Base-by-base conservation (phyloP, 2,797 vertebrate species). In the Phoxinus dragarum region DNA sequence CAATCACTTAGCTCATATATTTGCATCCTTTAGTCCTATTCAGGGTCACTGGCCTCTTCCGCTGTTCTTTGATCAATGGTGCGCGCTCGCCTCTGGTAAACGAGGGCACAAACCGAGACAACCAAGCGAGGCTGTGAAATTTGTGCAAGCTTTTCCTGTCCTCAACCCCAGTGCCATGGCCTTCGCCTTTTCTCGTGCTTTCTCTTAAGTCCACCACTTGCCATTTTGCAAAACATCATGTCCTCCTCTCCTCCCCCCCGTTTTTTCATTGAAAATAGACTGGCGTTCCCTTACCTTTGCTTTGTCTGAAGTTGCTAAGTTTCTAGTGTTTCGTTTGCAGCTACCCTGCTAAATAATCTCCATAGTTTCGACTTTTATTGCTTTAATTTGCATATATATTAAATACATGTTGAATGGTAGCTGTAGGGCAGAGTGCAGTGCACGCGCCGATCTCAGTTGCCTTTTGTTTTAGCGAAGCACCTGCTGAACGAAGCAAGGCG, bases 381-480 rank as follows among this genome's bases (percentile, higher is more conserved):
- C 94, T 92, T 91, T 93, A 85, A 96, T 96, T 96, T 96, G 94
- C 95, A 96, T 96, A 95, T 94, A 96, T 95, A 96, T 95, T 95
- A 97, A 98, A 97, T 96, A 96, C 95, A 97, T 97, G 97, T 97
- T 97, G 96, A 97, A 96, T 96, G 97, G 96, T 97, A 96, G 97
- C 97, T 97, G 96, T 96, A 95, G 98, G 97, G 97, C 96, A 97
- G 95, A 95, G 94, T 94, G 85, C 93, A 96, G 94, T 96, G 96
- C 96, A 96, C 90, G 92, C 94, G 90, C 90, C 95, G 93, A 93
- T 96, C 96, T 95, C 92, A 80, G 94, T 93, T 96, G 94, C 93
- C 92, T 91, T 96, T 96, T 97, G 98, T 96, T 97, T 96, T 94
- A 96, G 95, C 96, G 94, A 93, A 92, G 95, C 92, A 94, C 93